Percentiles rank a stretch among this genome's conserved stretches.
Conservation (phyloP, 2,113 vertebrate species). For the Xiphorhynchus elegans region DNA sequence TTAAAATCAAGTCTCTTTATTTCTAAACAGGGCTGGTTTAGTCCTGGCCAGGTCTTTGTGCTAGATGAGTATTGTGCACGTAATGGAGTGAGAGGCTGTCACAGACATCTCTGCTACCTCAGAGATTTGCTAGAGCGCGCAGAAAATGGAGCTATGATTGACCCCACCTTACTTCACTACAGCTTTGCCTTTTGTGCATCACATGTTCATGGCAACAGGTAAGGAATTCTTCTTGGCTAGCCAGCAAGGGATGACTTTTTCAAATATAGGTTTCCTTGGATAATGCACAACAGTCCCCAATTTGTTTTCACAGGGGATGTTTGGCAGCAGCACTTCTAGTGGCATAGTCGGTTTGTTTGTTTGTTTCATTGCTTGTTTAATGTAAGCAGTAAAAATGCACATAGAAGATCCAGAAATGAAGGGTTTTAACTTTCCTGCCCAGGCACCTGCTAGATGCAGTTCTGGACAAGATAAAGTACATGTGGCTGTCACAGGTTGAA, state of each 20-base stretch:
- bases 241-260: conserved; percentile 47
- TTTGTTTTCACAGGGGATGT: conserved; percentile 59
- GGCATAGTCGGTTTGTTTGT: conserved; percentile 60
- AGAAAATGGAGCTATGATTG: conserved; percentile 98
- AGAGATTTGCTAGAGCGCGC: conserved; percentile 93
- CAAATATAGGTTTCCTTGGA: conserved; percentile 53
- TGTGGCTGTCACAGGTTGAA: not conserved
- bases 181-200: conserved; percentile 99
- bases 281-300: conserved; percentile 39
- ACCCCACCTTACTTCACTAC: conserved; percentile 98
- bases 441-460: not conserved
- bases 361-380: conserved; percentile 58
- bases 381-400: conserved; percentile 58
- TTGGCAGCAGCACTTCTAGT: conserved; percentile 56
- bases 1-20: conserved; percentile 76
- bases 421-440: conserved; percentile 5
- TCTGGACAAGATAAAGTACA: not conserved
- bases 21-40: conserved; percentile 95
- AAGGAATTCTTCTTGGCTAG: conserved; percentile 42
- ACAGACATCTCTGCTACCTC: conserved; percentile 97
- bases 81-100: conserved; percentile 95
- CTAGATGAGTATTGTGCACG: conserved; percentile 98
- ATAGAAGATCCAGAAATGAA: conserved; percentile 29
- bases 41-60: conserved; percentile 98
- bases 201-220: conserved; percentile 99